Percentiles rank a stretch among this genome's conserved stretches.
These are phyloP conservation scores for Galeopterus variegatus DNA, from an alignment of 2,113 vertebrate species.

Conservation along the genomic window DNA sequence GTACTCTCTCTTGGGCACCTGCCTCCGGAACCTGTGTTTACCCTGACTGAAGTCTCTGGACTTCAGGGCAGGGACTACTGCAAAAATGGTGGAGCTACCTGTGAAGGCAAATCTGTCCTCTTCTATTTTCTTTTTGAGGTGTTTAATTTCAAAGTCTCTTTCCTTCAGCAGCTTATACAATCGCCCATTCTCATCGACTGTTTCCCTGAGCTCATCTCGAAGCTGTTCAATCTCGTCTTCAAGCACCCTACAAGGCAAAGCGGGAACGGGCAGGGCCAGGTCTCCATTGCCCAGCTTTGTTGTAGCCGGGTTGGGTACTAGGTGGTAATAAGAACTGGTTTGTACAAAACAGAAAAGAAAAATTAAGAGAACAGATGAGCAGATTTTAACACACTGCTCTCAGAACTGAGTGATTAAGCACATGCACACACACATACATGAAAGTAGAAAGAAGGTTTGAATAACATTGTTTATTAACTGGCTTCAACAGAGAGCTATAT, in stretches of 20 bases:
- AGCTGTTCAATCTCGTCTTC: slow-evolving; percentile 89
- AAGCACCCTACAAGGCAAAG: slow-evolving; percentile 83
- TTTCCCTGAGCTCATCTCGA: slow-evolving; percentile 90
- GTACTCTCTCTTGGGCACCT: background rate
- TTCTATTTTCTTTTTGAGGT: slow-evolving; percentile 93
- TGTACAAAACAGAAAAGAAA: background rate
- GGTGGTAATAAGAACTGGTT: background rate
- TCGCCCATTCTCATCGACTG: slow-evolving; percentile 94
- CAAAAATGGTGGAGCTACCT: slow-evolving; percentile 86
- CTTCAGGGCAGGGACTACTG: rapidly evolving
- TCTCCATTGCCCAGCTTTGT: rapidly evolving
- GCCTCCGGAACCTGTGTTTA: background rate
- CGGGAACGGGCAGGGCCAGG: background rate
- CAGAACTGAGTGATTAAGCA: background rate
- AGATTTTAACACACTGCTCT: background rate
- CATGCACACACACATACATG: too few species aligned
- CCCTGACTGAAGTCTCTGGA: background rate
- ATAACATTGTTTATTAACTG: background rate
- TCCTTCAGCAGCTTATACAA: slow-evolving; percentile 94
- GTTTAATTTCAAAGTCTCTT: slow-evolving; percentile 95
- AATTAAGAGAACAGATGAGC: background rate
- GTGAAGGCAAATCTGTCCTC: slow-evolving; percentile 92
- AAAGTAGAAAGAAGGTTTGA: background rate
- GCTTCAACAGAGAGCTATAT: background rate
- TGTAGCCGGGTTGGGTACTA: background rate